These are phyloP conservation scores for Drosophila algonquin DNA, from an alignment of 2,888 invertebrate genomes.

Conservation along the genomic window DNA sequence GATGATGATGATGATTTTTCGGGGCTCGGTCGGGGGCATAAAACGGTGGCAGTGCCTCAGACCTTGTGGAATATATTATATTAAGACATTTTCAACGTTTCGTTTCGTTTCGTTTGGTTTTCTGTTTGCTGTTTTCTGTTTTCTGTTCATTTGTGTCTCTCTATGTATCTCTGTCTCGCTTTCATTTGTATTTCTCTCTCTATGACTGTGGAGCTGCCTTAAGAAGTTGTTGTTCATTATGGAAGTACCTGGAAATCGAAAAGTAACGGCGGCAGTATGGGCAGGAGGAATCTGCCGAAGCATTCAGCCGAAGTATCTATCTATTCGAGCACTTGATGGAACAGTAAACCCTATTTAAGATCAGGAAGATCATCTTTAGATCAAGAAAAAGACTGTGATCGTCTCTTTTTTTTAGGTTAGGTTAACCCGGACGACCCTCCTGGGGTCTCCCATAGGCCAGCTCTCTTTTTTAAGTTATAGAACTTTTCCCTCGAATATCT, in stretches of 20 bases:
- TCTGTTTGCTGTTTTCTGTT: background rate
- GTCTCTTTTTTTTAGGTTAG: too few relatives aligned
- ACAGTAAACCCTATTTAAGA: too few relatives aligned
- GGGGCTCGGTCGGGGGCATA: background rate
- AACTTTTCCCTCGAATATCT: too few relatives aligned
- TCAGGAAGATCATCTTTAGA: too few relatives aligned
- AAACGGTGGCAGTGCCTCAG: conserved; percentile 11
- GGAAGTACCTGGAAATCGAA: conserved; percentile 1
- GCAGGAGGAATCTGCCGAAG: too few relatives aligned
- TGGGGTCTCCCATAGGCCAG: too few relatives aligned
- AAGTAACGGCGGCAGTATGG: background rate
- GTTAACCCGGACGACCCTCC: too few relatives aligned
- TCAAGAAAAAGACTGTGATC: too few relatives aligned
- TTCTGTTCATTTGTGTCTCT: conserved; percentile 25
- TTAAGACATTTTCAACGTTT: conserved; percentile 68
- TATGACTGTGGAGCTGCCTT: conserved; percentile 46
- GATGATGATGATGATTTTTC: background rate
- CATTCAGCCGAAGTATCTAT: too few relatives aligned
- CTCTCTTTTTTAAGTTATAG: too few relatives aligned
- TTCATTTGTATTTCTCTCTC: conserved; percentile 25
- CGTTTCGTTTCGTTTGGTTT: conserved; percentile 22
- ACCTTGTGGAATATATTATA: conserved; percentile 75
- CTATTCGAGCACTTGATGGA: too few relatives aligned
- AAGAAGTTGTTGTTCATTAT: conserved; percentile 63
- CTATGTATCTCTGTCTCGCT: background rate